Base-by-base conservation (phyloP, 2,888 invertebrate genomes). In the Lydus trimaculatus region DNA sequence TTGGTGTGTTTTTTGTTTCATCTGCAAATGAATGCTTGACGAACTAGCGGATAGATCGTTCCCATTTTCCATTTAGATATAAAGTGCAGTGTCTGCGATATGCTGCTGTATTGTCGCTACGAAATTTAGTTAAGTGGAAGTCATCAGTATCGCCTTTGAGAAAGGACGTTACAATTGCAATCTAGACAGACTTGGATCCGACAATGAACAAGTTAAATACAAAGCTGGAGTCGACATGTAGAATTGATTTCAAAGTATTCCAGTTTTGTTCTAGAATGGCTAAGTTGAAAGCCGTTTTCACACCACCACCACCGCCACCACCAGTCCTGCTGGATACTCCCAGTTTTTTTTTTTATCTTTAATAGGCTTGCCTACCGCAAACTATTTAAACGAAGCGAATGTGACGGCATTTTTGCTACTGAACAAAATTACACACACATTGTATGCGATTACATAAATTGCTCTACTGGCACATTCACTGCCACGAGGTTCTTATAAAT, bases 371-470 rank as follows among this genome's bases (percentile, higher is more conserved):
- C n/a, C 39, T 17, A 43, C 39, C 39, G 20, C 48, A 48, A 11
- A 48, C 11, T 20, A 20, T 20, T 48, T 9, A 48, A 48, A 48
- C 11, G 9, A 20, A 9, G 7, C 48, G 48, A 20, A 48, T 48
- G 20, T 48, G 11, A 2, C 66, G 23, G 63, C 64, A 61, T 52
- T 70, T 69, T 70, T 63, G 63, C 61, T 67, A 63, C 59, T 67
- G 66, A 63, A 63, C 59, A 63, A 58, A 63, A 63, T n/a, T n/a
- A 43, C n/a, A 43, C 48, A 17, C 9, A 48, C 48, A 61, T 64
- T 72, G 69, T 72, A 69, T 70, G 66, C 65, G 64, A 72, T 72
- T 72, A 67, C 72, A 72, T 72, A 72, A 72, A 72, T 70, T 68
- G 72, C 59, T 65, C 52, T 58, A 62, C 39, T 48, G 58, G 39